Conservation (phyloP, 1,140 invertebrate species). For the Drusus annulatus region DNA sequence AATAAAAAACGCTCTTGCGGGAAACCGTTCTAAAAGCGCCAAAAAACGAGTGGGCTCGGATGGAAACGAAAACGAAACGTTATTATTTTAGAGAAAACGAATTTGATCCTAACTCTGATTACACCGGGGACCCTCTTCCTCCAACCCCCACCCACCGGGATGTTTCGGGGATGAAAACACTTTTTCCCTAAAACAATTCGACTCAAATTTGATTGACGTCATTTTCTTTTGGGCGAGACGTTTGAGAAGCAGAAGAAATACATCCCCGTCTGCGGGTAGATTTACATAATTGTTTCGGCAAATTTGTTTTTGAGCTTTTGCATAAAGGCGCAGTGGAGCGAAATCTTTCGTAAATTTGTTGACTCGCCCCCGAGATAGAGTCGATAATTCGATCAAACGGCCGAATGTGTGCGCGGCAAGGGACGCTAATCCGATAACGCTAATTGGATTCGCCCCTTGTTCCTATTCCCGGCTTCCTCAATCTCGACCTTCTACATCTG, state of each 20-base stretch:
- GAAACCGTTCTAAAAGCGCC: too few relatives aligned
- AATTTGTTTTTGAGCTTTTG: conserved; percentile 39
- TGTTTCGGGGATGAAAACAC: not conserved
- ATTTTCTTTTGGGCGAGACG: not conserved
- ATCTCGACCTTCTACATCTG: too few relatives aligned
- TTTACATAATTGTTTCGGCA: conserved; percentile 45
- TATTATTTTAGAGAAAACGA: too few relatives aligned
- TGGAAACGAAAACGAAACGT: too few relatives aligned
- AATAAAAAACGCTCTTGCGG: too few relatives aligned
- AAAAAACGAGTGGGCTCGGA: too few relatives aligned
- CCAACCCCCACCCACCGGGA: too few relatives aligned
- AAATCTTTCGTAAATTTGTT: conserved; percentile 20
- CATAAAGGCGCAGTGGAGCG: conserved; percentile 21
- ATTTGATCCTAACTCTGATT: too few relatives aligned
- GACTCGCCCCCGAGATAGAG: not conserved
- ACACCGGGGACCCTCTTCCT: too few relatives aligned
- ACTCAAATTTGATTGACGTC: conserved; percentile 41
- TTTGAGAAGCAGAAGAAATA: conserved; percentile 10
- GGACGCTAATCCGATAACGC: not conserved
- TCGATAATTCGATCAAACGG: conserved; percentile 32
- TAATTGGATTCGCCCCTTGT: conserved; percentile 4
- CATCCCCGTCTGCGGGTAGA: conserved; percentile 25
- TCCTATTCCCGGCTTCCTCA: not conserved
- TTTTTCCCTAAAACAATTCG: conserved; percentile 22
- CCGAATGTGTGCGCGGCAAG: not conserved